phyloP scores from a whole-genome alignment of 2,797 vertebrate genomes.

The Tangara arthus region DNA sequence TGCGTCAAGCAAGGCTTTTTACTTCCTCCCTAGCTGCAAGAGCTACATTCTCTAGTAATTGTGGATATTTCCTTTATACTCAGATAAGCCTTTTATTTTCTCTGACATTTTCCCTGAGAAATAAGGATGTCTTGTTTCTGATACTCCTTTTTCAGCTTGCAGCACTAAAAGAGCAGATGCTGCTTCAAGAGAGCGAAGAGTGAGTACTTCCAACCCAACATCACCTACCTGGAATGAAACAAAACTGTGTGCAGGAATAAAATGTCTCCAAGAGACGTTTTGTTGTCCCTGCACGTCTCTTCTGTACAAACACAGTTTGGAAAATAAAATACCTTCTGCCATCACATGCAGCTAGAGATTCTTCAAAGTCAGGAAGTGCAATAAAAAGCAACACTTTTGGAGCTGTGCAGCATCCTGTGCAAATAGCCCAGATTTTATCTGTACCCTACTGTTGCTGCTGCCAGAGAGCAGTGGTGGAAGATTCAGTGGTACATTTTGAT shows the following conservation, averaged over 20 bases:
- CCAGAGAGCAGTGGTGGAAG: neutral
- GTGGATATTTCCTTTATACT: neutral
- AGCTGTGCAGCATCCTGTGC: neutral
- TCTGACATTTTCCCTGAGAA: neutral
- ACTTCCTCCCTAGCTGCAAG: neutral
- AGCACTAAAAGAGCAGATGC: neutral
- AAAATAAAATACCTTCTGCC: neutral
- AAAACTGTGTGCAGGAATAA: neutral
- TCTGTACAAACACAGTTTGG: neutral
- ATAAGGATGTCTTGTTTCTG: neutral
- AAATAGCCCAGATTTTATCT: neutral
- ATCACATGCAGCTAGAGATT: neutral
- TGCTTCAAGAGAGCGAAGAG: neutral
- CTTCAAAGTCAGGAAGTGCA: neutral
- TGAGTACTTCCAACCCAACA: neutral
- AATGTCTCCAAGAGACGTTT: neutral
- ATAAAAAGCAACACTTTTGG: neutral
- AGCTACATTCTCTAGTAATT: neutral
- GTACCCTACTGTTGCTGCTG: neutral
- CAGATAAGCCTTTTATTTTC: neutral
- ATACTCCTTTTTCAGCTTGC: neutral
- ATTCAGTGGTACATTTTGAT: neutral
- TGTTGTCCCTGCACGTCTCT: neutral
- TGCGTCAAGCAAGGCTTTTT: neutral
- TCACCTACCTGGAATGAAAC: neutral